Percentiles rank a stretch among this genome's conserved stretches.
Conservation (phyloP, 1,140 invertebrate genomes). For the Diabrotica undecimpunctata region DNA sequence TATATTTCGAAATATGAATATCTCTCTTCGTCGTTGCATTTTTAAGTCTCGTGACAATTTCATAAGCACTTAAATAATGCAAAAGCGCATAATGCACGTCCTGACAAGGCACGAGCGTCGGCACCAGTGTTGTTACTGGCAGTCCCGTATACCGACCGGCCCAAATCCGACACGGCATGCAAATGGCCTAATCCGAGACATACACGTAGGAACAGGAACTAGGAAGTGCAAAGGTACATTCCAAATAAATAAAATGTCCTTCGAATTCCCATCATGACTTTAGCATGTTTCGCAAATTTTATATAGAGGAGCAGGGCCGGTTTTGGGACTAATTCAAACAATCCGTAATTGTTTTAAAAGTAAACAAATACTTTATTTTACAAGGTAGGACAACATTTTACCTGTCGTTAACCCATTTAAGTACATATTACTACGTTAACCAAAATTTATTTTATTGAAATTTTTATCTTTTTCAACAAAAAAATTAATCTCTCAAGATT, state of each 20-base stretch:
- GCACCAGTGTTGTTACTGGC: slow-evolving; percentile 1
- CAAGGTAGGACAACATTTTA: no score
- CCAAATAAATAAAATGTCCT: background rate
- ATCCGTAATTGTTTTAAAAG: no score
- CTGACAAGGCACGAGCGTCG: background rate
- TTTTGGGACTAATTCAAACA: no score
- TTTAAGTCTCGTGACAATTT: background rate
- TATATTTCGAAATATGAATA: no score
- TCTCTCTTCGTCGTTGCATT: no score
- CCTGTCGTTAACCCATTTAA: no score
- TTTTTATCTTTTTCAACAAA: no score
- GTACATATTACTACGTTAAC: no score
- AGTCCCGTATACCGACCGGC: background rate
- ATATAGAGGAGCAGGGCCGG: background rate
- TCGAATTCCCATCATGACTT: background rate
- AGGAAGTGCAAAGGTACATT: background rate
- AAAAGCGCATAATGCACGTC: background rate
- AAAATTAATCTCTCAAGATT: no score
- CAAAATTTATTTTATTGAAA: no score
- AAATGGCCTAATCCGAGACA: slow-evolving; percentile 1
- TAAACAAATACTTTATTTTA: no score
- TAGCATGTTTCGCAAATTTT: background rate
- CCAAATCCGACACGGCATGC: background rate
- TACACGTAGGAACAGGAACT: background rate
- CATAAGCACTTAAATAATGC: background rate